A percentile compares a stretch with the other conserved stretches of the same genome.
Conservation (phyloP, 2,113 vertebrate genomes). For the Eulacestoma nigropectus region DNA sequence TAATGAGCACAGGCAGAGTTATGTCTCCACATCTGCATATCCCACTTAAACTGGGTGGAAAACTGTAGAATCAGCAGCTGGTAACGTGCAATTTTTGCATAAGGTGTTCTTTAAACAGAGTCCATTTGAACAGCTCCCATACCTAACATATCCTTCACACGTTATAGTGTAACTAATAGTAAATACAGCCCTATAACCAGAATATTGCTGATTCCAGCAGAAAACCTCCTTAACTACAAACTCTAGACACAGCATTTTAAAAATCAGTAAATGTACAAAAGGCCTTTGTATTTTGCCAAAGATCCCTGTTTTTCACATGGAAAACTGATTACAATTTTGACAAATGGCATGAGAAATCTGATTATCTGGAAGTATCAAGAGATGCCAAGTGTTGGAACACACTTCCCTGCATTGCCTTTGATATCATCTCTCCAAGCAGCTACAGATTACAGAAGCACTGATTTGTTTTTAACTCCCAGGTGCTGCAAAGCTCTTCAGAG, state of each 20-base stretch:
- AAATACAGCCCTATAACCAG: not conserved
- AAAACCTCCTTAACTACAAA: not conserved
- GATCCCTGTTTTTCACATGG: conserved; percentile 29
- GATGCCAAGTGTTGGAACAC: conserved; percentile 42
- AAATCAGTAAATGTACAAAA: not conserved
- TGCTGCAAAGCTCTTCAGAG: conserved; percentile 64
- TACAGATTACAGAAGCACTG: conserved; percentile 29
- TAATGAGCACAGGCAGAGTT: not conserved
- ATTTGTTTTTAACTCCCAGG: not conserved
- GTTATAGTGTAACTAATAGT: not conserved
- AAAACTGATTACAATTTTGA: conserved; percentile 50
- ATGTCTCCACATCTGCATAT: not conserved
- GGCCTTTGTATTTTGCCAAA: not conserved
- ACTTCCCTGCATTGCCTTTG: conserved; percentile 44
- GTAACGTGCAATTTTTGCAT: not conserved
- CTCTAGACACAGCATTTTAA: not conserved
- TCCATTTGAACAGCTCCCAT: not conserved
- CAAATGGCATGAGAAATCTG: conserved; percentile 51
- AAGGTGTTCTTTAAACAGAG: not conserved
- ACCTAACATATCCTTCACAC: not conserved
- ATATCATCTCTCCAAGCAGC: conserved; percentile 51
- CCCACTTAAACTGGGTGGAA: not conserved
- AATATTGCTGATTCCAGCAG: not conserved
- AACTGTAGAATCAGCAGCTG: not conserved
- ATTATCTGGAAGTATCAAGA: conserved; percentile 42